Percentiles rank a stretch among this genome's conserved stretches.
phyloP scores from a whole-genome alignment of 2,888 invertebrate species.

The Heteromurus nitidus region DNA sequence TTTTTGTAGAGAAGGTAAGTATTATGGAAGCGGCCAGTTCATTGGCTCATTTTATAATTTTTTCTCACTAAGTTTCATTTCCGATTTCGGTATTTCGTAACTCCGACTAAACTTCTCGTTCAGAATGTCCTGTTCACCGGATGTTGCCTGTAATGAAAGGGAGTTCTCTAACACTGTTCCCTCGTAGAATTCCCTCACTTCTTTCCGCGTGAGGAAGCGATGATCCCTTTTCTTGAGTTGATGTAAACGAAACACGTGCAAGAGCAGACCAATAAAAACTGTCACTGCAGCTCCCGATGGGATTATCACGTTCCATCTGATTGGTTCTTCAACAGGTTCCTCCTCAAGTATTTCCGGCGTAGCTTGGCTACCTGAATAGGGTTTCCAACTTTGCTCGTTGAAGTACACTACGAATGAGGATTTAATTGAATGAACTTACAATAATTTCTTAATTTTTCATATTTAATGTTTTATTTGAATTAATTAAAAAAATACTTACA shows the following conservation, averaged over 20 bases:
- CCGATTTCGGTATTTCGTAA: background rate
- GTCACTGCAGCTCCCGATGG: background rate
- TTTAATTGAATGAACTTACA: too few species aligned
- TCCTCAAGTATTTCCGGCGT: background rate
- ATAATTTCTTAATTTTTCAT: too few species aligned
- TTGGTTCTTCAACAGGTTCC: too few species aligned
- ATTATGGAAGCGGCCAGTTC: background rate
- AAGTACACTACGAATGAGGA: background rate
- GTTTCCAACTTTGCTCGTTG: background rate
- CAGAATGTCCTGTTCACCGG: background rate
- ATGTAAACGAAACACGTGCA: background rate
- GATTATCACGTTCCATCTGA: background rate
- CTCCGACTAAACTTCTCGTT: background rate
- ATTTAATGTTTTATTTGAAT: too few species aligned
- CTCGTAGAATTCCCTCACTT: background rate
- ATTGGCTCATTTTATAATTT: too few species aligned
- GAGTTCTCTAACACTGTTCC: background rate
- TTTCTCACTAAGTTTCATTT: background rate
- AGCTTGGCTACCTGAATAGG: background rate
- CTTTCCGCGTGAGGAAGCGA: background rate
- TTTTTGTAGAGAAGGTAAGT: background rate
- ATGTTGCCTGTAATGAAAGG: too few species aligned
- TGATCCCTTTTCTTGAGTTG: background rate
- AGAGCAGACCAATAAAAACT: background rate
- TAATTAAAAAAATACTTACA: too few species aligned